These are phyloP conservation scores for Podarcis cretensis DNA, from an alignment of 2,113 vertebrate genomes.

Conservation along the genomic window DNA sequence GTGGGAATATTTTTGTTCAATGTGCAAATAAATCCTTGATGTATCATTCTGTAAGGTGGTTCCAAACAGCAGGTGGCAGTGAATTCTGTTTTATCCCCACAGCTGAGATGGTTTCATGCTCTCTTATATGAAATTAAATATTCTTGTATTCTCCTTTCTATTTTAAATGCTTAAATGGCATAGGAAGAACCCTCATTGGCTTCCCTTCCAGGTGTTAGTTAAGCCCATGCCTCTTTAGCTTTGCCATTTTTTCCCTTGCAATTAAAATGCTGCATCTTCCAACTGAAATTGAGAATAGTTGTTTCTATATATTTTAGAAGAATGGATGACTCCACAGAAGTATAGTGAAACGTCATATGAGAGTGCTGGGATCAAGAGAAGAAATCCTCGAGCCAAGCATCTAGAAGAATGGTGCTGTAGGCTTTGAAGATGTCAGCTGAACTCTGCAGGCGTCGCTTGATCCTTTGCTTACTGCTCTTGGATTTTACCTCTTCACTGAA, in stretches of 20 bases:
- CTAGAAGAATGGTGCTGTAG: neutral
- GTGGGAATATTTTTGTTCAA: neutral
- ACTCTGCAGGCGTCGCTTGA: rapidly evolving
- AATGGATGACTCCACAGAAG: conserved; percentile 47
- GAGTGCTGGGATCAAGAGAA: neutral
- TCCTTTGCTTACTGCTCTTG: rapidly evolving
- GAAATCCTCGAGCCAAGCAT: neutral
- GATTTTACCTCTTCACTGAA: conserved; percentile 3
- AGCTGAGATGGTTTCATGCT: neutral
- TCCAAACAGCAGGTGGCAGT: neutral
- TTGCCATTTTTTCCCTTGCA: neutral
- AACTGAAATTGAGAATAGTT: neutral
- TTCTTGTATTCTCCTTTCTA: neutral
- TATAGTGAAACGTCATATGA: neutral
- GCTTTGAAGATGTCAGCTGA: rapidly evolving
- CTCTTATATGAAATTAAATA: neutral
- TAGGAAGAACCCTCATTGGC: neutral
- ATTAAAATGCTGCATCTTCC: neutral
- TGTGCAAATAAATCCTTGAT: neutral
- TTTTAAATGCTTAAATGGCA: neutral
- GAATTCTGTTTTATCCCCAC: neutral
- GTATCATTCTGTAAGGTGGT: neutral
- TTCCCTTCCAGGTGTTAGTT: neutral
- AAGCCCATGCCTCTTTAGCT: neutral
- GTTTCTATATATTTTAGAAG: conserved; percentile 28